Evolutionary conservation across 1,140 invertebrate species (phyloP).

Genomic region (Drosophila subobscura): DNA sequence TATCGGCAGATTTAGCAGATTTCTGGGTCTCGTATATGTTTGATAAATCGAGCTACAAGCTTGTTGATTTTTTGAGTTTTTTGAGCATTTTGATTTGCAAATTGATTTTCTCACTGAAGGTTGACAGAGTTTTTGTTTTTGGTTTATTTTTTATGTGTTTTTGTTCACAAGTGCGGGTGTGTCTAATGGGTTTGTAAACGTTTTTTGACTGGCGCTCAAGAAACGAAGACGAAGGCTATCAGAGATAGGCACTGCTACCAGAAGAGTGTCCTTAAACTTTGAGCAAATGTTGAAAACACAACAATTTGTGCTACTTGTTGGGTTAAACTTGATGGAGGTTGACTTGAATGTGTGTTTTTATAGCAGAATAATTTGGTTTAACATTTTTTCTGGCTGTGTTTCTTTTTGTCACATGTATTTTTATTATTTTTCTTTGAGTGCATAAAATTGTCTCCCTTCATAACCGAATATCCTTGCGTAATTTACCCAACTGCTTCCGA

Average conservation of each 20-base stretch:
- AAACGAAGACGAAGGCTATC: constrained; percentile 21
- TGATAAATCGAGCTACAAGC: constrained; percentile 42
- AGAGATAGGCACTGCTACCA: not conserved
- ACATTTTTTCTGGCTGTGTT: too few species aligned
- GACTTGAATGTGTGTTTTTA: not conserved
- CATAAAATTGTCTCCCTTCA: too few species aligned
- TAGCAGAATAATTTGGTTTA: not conserved
- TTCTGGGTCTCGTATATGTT: constrained; percentile 49
- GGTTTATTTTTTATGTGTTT: constrained; percentile 21
- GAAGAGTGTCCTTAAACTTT: constrained; percentile 34
- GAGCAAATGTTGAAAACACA: too few species aligned
- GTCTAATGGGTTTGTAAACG: constrained; percentile 32
- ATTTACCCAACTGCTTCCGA: constrained; percentile 1
- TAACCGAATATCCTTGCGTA: not conserved
- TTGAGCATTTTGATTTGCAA: constrained; percentile 46
- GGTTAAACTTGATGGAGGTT: not conserved
- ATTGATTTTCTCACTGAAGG: constrained; percentile 54
- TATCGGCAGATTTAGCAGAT: constrained; percentile 52
- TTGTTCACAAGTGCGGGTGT: constrained; percentile 30
- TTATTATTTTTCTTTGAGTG: too few species aligned
- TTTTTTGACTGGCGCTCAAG: constrained; percentile 22
- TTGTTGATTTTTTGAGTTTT: constrained; percentile 45
- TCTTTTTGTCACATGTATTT: too few species aligned
- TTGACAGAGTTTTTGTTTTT: constrained; percentile 53
- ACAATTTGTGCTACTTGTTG: not conserved